Base-by-base conservation (phyloP, 2,797 vertebrate genomes). In the Benthosema pterotum region DNA sequence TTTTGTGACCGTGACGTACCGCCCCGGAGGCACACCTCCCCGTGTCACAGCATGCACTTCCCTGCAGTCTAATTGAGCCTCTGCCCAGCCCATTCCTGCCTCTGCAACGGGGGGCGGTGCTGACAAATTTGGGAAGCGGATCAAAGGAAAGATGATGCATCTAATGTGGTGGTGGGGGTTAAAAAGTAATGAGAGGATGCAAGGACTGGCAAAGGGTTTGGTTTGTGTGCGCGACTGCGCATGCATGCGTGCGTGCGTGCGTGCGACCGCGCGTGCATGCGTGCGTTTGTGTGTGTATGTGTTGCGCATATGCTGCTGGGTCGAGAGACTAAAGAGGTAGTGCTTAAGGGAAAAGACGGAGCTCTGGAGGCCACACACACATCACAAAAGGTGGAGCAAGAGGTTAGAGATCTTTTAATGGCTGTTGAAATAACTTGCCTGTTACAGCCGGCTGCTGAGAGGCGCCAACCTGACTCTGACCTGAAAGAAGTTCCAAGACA, bases 341-440 rank as follows among this genome's bases (percentile, higher is more conserved):
- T 4, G 5, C 19, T 56, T 53, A 57, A 15, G 52, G 57, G 56
- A 55, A n/a, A 12, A 6, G 47, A 18, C 7, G 56, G 32, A 0
- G 28, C 22, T 46, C 28, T 42, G 28, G 25, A n/a, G 45, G n/a
- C 56, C 2, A 16, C 7, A 18, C 8, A 18, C 17, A 49, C 1
- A 49, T 17, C 17, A 11, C 17, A 9, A 49, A 11, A 17, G 15
- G 48, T 16, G 17, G 17, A 17, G 32, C 3, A 38, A 38, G 11
- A 38, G 32, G 48, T 17, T 16, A 49, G 48, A 48, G 46, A 16
- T 9, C 17, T 49, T 49, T 25, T 25, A 16, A 14, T 4, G n/a
- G 25, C 17, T 47, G 38, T 3, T 42, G 32, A 11, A 5, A 46
- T 28, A 16, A 77, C 90, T 92, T 91, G 92, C 91, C 90, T 56